These are phyloP conservation scores for Drosophila erecta DNA, from an alignment of 1,140 invertebrate species.

Conservation along the genomic window DNA sequence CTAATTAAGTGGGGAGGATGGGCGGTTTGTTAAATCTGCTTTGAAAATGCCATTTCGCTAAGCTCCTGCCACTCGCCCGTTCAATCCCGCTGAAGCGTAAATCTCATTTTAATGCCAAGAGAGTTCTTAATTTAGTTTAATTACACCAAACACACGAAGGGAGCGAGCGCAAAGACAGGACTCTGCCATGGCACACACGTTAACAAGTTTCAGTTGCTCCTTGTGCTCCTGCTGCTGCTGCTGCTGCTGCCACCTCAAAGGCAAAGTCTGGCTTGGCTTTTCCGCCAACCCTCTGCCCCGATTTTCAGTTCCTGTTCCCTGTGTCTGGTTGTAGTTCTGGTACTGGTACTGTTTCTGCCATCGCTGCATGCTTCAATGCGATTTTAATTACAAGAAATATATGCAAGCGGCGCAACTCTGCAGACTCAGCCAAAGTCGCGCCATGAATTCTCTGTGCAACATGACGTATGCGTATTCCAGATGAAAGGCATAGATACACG, in stretches of 20 bases:
- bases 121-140: constrained; percentile 83
- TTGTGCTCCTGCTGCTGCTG: constrained; percentile 8
- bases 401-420: constrained; percentile 61
- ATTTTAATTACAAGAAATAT: constrained; percentile 83
- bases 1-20: constrained; percentile 55
- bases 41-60: constrained; percentile 77
- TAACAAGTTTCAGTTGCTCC: constrained; percentile 67
- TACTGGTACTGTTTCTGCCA: constrained; percentile 15
- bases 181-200: constrained; percentile 34
- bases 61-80: constrained; percentile 63
- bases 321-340: constrained; percentile 1
- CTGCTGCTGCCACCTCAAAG: constrained; percentile 63
- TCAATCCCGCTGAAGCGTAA: constrained; percentile 77
- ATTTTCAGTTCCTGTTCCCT: background rate
- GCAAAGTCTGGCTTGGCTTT: constrained; percentile 63
- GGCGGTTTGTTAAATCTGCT: constrained; percentile 66
- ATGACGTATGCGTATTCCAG: constrained; percentile 75
- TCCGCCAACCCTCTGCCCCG: background rate
- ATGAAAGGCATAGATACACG: constrained; percentile 27
- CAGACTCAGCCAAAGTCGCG: constrained; percentile 70
- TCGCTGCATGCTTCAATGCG: constrained; percentile 69
- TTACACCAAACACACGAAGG: constrained; percentile 68
- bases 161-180: background rate
- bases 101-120: constrained; percentile 82
- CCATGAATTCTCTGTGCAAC: constrained; percentile 51